A percentile compares a stretch with the other conserved stretches of the same genome.
These are phyloP conservation scores for Malthinus seriepunctatus DNA, from an alignment of 2,888 invertebrate species.

Conservation along the genomic window DNA sequence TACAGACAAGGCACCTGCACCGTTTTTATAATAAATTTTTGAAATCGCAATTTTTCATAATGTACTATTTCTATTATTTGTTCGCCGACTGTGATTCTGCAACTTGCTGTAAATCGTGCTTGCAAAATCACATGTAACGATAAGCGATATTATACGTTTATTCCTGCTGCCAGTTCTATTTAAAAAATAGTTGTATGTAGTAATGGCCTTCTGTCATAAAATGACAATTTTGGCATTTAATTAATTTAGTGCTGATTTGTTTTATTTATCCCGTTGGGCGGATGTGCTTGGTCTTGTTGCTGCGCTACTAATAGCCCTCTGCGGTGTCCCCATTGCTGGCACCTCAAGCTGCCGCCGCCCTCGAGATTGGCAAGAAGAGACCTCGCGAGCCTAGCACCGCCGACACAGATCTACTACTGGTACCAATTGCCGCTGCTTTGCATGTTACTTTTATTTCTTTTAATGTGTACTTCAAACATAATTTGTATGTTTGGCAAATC, in stretches of 20 bases:
- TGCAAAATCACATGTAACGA: constrained; percentile 9
- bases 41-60: constrained; percentile 10
- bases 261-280: constrained; percentile 55
- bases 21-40: constrained; percentile 19
- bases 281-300: constrained; percentile 57
- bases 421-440: constrained; percentile 71
- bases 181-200: constrained; percentile 26
- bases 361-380: constrained; percentile 96
- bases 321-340: constrained; percentile 66
- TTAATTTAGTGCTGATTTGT: constrained; percentile 56
- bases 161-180: constrained; percentile 24
- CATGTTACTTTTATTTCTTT: constrained; percentile 58
- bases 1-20: constrained; percentile 42
- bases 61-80: constrained; percentile 12
- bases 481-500: not conserved
- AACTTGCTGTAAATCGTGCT: constrained; percentile 5
- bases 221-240: constrained; percentile 35
- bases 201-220: constrained; percentile 25
- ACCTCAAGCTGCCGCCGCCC: constrained; percentile 67
- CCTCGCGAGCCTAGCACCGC: constrained; percentile 75
- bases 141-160: constrained; percentile 8
- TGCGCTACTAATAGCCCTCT: constrained; percentile 58
- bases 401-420: constrained; percentile 92
- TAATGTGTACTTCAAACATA: constrained; percentile 23
- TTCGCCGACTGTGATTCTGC: constrained; percentile 7